Percentiles rank a stretch among this genome's conserved stretches.
These are phyloP conservation scores for Chloropsis hardwickii DNA, from an alignment of 2,113 vertebrate genomes.

Conservation along the genomic window DNA sequence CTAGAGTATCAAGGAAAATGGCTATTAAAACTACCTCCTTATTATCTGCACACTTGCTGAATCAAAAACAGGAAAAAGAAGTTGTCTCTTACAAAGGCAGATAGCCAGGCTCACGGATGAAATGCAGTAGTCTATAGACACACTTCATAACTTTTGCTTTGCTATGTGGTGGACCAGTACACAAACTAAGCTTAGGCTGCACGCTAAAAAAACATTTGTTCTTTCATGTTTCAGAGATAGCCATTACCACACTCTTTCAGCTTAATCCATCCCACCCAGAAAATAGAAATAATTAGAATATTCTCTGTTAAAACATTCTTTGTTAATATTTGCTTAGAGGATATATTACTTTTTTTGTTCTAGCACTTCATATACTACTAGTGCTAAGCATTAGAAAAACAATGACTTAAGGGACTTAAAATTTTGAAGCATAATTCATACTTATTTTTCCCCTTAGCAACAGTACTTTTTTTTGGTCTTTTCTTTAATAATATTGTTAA, in stretches of 20 bases:
- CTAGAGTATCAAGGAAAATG: background rate
- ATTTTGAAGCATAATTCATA: background rate
- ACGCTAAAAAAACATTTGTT: background rate
- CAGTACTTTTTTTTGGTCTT: background rate
- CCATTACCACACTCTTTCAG: background rate
- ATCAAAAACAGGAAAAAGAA: background rate
- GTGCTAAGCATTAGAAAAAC: background rate
- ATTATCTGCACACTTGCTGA: background rate
- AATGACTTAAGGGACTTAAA: background rate
- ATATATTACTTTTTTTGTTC: background rate
- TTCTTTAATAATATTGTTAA: background rate
- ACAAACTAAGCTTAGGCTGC: background rate
- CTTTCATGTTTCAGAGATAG: background rate
- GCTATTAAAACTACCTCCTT: background rate
- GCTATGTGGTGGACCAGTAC: background rate
- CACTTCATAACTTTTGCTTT: background rate
- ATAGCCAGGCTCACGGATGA: background rate
- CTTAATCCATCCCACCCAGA: background rate
- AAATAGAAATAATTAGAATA: background rate
- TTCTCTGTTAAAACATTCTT: background rate
- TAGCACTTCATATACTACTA: background rate
- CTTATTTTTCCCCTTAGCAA: background rate
- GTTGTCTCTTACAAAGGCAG: background rate
- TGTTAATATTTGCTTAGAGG: background rate
- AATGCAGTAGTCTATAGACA: background rate